Percentiles rank a stretch among this genome's conserved stretches.
Evolutionary conservation across 1,140 invertebrate species (phyloP).

Genomic region (Ptiloglossa arizonensis): DNA sequence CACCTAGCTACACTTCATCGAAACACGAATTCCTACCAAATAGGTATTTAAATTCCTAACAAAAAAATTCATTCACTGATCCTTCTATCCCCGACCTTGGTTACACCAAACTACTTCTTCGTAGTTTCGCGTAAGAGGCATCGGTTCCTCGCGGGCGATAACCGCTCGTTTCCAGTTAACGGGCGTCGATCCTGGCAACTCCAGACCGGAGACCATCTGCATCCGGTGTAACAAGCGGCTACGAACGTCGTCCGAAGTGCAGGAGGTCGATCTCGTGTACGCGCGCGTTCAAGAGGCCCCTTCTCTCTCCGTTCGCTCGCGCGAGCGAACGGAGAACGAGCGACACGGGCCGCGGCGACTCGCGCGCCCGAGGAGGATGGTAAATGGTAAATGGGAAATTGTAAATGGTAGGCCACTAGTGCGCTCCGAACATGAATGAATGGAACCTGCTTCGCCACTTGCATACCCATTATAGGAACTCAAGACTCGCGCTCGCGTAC

Average conservation of each 20-base stretch:
- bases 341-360: constrained; percentile 40
- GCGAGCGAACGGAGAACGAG: constrained; percentile 63
- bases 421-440: constrained; percentile 78
- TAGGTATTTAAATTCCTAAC: too few relatives aligned
- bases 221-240: constrained; percentile 45
- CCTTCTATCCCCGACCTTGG: too few relatives aligned
- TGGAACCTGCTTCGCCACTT: constrained; percentile 79
- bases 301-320: constrained; percentile 1
- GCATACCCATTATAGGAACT: constrained; percentile 79
- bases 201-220: constrained; percentile 32
- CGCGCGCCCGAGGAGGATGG: constrained; percentile 66
- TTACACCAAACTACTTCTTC: too few relatives aligned
- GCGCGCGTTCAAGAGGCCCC: background rate
- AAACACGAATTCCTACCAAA: too few relatives aligned
- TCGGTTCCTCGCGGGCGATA: background rate
- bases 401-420: constrained; percentile 77
- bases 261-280: constrained; percentile 36
- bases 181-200: constrained; percentile 14
- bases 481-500: constrained; percentile 48
- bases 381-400: constrained; percentile 76
- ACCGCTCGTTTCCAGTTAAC: constrained; percentile 20
- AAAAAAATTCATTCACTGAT: too few relatives aligned
- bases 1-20: too few relatives aligned
- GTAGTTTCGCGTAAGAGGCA: too few relatives aligned
- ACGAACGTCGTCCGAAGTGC: constrained; percentile 31